Evolutionary conservation across 2,113 vertebrate species (phyloP).

Genomic region (Trematocara unimaculatum): DNA sequence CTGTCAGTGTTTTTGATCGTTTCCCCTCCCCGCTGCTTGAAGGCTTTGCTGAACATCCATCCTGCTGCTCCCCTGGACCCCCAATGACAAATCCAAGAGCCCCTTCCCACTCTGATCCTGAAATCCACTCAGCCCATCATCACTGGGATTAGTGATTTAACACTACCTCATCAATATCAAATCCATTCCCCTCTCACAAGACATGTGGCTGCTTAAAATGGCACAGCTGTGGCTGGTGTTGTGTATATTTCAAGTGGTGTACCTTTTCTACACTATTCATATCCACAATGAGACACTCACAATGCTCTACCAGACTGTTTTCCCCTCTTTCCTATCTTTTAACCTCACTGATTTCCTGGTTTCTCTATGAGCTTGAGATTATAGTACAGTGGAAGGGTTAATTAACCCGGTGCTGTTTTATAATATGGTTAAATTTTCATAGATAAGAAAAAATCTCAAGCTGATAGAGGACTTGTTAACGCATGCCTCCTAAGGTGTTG

Average conservation of each 20-base stretch:
- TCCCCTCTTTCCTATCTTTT: not conserved
- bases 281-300: not conserved
- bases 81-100: not conserved
- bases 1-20: slow-evolving; percentile 1
- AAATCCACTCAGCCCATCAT: not conserved
- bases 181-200: not conserved
- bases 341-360: slow-evolving; percentile 2
- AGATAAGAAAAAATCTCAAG: not conserved
- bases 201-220: not conserved
- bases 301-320: not conserved
- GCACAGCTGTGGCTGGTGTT: not conserved
- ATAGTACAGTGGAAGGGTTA: rapidly evolving
- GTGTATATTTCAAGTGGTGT: not conserved
- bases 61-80: not conserved
- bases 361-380: slow-evolving; percentile 9
- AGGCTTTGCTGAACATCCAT: slow-evolving; percentile 21
- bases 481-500: slow-evolving; percentile 11
- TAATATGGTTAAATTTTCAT: not conserved
- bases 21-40: not conserved
- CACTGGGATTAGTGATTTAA: slow-evolving; percentile 4
- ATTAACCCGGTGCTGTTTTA: rapidly evolving
- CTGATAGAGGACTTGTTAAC: not conserved
- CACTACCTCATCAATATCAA: not conserved
- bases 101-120: not conserved
- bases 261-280: not conserved